phyloP scores from a whole-genome alignment of 2,113 vertebrate genomes.

The Peucedramus taeniatus region DNA sequence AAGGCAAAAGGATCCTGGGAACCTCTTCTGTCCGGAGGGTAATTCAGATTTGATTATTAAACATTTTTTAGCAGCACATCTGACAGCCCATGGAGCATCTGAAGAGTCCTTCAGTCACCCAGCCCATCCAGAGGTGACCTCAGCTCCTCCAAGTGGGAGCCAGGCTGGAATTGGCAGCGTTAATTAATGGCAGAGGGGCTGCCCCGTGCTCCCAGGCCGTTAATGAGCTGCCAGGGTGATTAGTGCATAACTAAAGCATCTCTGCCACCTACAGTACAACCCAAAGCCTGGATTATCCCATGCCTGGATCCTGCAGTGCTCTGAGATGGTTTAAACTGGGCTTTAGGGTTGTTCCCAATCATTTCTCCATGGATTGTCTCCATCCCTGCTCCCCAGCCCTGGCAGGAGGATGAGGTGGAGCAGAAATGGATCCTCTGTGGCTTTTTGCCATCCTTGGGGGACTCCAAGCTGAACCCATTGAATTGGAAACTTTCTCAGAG shows the following conservation, averaged over 20 bases:
- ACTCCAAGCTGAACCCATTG: neutral
- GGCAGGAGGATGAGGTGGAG: neutral
- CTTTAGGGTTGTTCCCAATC: neutral
- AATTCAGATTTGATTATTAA: neutral
- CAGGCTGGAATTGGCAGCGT: neutral
- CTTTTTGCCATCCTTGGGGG: neutral
- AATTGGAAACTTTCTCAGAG: neutral
- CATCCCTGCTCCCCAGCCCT: neutral
- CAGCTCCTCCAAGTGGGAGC: neutral
- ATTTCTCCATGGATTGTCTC: neutral
- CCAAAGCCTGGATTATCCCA: neutral
- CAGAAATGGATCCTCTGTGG: neutral
- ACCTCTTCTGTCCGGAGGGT: neutral
- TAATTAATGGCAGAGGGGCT: neutral
- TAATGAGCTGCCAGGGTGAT: neutral
- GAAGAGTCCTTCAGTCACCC: neutral
- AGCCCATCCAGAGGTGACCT: neutral
- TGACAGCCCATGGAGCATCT: neutral
- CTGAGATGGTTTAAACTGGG: neutral
- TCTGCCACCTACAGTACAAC: constrained; percentile 52
- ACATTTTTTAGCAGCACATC: neutral
- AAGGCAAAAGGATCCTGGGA: neutral
- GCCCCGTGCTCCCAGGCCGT: neutral
- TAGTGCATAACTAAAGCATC: neutral
- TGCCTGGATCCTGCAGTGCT: neutral